These are phyloP conservation scores for Linurgus olivaceus DNA, from an alignment of 2,797 vertebrate genomes.

Conservation along the genomic window DNA sequence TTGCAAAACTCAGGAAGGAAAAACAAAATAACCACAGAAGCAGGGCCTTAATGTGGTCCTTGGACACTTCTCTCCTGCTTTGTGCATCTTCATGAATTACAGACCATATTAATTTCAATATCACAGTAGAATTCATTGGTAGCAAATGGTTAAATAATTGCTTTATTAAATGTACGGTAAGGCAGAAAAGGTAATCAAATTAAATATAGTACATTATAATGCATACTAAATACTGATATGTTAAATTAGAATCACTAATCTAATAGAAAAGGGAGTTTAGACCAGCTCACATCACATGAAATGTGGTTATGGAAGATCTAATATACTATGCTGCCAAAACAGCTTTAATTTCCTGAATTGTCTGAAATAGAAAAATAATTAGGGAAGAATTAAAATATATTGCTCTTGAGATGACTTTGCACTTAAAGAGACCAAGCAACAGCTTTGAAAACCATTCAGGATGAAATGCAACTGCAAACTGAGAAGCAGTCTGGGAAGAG, in stretches of 20 bases:
- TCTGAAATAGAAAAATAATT: constrained; percentile 60
- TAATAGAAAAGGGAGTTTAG: constrained; percentile 42
- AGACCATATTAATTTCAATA: not conserved
- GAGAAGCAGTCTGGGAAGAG: not conserved
- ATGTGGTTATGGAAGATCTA: constrained; percentile 57
- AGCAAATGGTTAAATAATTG: constrained; percentile 54
- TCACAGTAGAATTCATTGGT: not conserved
- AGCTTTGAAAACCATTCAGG: not conserved
- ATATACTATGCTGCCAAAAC: constrained; percentile 49
- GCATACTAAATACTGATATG: constrained; percentile 48
- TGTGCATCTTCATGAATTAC: not conserved
- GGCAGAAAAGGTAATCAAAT: constrained; percentile 44
- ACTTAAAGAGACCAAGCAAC: not conserved
- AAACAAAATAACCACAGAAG: not conserved
- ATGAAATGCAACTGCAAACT: not conserved
- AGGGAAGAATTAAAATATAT: constrained; percentile 53
- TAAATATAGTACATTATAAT: constrained; percentile 39
- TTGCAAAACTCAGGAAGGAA: not conserved
- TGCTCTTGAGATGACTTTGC: constrained; percentile 65
- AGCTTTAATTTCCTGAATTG: constrained; percentile 49
- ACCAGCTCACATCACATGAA: constrained; percentile 41
- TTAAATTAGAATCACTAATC: constrained; percentile 55
- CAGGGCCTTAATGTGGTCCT: not conserved
- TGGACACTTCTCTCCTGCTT: not conserved
- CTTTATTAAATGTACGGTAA: constrained; percentile 51